Conservation (phyloP, 2,888 invertebrate genomes). For the Odontocolon sp. region DNA sequence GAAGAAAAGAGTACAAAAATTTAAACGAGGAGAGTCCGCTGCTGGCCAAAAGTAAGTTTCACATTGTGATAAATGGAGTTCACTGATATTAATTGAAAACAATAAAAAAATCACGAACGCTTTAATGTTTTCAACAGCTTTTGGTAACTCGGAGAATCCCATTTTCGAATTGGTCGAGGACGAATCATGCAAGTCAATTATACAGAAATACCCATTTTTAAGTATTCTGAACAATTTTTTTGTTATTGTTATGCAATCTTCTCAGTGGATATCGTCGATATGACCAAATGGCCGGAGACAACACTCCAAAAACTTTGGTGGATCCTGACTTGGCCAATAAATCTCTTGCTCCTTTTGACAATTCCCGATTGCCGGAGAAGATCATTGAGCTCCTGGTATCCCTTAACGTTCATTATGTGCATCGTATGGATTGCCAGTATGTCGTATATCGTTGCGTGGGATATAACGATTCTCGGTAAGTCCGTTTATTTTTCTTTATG, state of each 20-base stretch:
- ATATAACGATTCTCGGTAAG: conserved; percentile 90
- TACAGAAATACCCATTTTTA: background rate
- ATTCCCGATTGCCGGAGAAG: conserved; percentile 89
- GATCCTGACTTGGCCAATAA: conserved; percentile 89
- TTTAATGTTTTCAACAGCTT: conserved; percentile 51
- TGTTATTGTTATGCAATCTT: background rate
- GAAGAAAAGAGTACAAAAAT: conserved; percentile 83
- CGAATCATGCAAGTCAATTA: conserved; percentile 47
- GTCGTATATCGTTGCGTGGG: conserved; percentile 93
- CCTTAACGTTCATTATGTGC: conserved; percentile 90
- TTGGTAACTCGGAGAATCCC: conserved; percentile 49
- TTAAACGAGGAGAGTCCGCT: conserved; percentile 80
- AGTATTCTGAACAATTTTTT: background rate
- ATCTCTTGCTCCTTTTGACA: conserved; percentile 86
- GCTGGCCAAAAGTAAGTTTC: conserved; percentile 71
- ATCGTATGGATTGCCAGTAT: conserved; percentile 91
- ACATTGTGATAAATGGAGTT: too few species aligned
- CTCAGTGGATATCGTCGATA: conserved; percentile 80
- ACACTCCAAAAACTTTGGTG: conserved; percentile 83
- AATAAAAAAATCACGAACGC: too few species aligned
- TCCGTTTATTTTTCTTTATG: too few species aligned
- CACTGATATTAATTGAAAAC: conserved; percentile 21
- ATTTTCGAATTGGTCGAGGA: conserved; percentile 68
- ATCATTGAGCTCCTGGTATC: conserved; percentile 82
- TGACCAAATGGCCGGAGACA: conserved; percentile 83